Evolutionary conservation across 2,113 vertebrate species (phyloP), one percentile per base, ranked within the genome.

Genomic region (Melospiza georgiana): DNA sequence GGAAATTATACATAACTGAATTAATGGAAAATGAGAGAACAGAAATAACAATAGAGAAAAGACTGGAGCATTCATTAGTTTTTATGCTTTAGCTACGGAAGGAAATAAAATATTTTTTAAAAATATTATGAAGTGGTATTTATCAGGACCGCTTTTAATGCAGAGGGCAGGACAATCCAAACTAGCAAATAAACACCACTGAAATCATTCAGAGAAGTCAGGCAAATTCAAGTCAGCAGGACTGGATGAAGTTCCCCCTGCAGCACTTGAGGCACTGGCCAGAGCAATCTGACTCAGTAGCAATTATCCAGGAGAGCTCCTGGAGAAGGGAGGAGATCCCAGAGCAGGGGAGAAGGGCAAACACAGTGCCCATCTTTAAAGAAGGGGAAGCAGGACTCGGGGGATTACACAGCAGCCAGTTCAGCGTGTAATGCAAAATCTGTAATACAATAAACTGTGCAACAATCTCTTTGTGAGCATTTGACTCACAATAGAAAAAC

Each of bases 261-360:
- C 86, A 94, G 84, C 61, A 80, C 86, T 94, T 69, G 59, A 89
- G 93, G 84, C 87, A 87, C 73, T 57, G 81, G 69, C 74, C 84
- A 75, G 74, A 95, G 84, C 80, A 84, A 84, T 94, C 89, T 91
- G 91, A 91, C 84, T 87, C 91, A 52, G 76, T 67, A 80, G 75
- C 63, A 92, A 95, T 96, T 89, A 94, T 78, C 68, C 0, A 2
- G 37, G 69, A 89, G 84, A 92, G 44, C 81, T 94, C 73, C 43
- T 20, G 72, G 62, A 92, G 84, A 91, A 82, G 25, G 0, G n/a
- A 66, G 62, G 37, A 59, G 68, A 90, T 84, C 95, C 92, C 86
- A 48, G 79, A 62, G 81, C 77, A 89, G 8, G 35, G 27, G n/a
- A 91, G 91, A 82, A 91, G 84, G 89, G 87, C 77, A 92, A 89